phyloP scores from a whole-genome alignment of 2,888 invertebrate genomes.

The Julus scandinavius region DNA sequence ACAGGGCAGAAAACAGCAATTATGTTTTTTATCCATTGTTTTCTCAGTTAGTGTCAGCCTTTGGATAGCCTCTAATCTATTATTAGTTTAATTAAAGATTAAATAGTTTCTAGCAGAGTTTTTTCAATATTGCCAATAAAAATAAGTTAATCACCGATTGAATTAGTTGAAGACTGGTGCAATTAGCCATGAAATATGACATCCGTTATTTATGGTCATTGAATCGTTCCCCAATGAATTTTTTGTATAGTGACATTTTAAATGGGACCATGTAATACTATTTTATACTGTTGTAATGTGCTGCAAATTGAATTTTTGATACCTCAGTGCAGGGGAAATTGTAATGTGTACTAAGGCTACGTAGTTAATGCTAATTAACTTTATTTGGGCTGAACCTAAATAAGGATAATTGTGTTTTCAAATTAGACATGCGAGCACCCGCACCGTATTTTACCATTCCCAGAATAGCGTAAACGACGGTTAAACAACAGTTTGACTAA shows the following conservation, averaged over 20 bases:
- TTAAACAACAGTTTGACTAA: no score
- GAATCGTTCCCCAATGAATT: neutral
- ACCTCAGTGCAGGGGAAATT: neutral
- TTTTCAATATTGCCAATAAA: no score
- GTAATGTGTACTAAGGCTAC: neutral
- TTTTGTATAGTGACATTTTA: neutral
- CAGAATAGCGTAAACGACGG: no score
- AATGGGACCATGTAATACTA: constrained; percentile 48
- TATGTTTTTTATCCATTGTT: no score
- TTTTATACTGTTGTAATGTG: constrained; percentile 36
- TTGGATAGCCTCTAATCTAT: no score
- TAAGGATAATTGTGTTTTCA: no score
- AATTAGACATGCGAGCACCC: no score
- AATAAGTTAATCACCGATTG: neutral
- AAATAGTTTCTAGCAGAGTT: no score
- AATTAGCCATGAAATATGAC: neutral
- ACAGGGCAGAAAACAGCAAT: no score
- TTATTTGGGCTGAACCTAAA: neutral
- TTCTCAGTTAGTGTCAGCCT: no score
- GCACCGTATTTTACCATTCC: no score
- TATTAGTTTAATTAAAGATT: no score
- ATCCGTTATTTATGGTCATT: neutral
- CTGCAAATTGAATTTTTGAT: neutral
- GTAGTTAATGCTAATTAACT: neutral
- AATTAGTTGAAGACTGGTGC: neutral